Base-by-base conservation (phyloP, 1,140 invertebrate genomes). In the Hylaeus anthracinus region DNA sequence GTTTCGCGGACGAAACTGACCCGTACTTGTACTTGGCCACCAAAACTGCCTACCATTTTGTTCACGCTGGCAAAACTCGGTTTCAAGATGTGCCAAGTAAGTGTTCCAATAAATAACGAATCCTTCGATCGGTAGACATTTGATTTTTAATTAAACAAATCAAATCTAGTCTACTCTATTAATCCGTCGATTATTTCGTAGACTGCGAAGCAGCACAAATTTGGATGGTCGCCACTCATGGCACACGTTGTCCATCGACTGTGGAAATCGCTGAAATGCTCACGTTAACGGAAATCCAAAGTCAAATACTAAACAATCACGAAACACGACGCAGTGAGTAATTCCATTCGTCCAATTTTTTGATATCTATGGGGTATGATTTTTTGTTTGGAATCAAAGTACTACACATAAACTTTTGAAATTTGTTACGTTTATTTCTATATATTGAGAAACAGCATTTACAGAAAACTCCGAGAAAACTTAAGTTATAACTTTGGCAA, bases 11-110 rank as follows among this genome's bases (percentile, higher is more conserved):
- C 1, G 93, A 94, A 15, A 81, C 89, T 51, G 88, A 94, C 65
- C 94, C 94, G 0, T 94, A 94, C 64, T 79, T 94, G 5, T 85
- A 90, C 56, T 92, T 94, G 87, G 93, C 84, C 0, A 93, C 93
- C 1, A 94, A 94, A 85, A 94, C 94, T 8, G 91, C 94, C 1
- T 94, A 94, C 58, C 90, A 94, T 64, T 92, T 94, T 56, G 90
- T 94, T 3, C 89, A 91, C 10, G 86, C 88, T 58, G 91, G 92
- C 43, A 91, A 86, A 65, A 88, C 88, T 0, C 86, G 87, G 14
- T 90, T 91, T 37, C 86, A 91, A 73, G 81, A 85, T 1, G 88
- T 93, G 58, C 91, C 91, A 43, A 88, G 94, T 94, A 83, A 93
- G 90, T 88, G 65, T 2, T 37, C 9, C 5, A 3, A 26, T 2